Percentiles rank a stretch among this genome's conserved stretches.
These are phyloP conservation scores for Thamnophis sirtalis DNA, from an alignment of 2,113 vertebrate genomes.

Conservation along the genomic window DNA sequence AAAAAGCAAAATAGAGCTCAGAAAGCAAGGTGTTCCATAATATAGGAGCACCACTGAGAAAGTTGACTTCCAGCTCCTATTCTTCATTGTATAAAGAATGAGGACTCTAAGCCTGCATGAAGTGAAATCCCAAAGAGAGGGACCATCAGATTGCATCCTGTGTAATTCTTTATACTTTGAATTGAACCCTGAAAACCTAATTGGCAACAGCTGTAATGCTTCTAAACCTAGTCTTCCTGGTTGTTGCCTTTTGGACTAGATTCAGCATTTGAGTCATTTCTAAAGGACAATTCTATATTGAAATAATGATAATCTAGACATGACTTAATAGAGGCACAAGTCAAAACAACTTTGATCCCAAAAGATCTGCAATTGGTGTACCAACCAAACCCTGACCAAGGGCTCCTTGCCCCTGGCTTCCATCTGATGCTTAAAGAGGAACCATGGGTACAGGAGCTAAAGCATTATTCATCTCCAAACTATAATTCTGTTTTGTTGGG, in stretches of 20 bases:
- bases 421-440: background rate
- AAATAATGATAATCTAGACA: background rate
- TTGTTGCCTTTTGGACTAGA: background rate
- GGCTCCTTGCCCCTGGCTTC: background rate
- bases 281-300: background rate
- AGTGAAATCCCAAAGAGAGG: background rate
- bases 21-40: background rate
- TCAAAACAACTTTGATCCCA: background rate
- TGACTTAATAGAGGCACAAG: background rate
- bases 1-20: background rate
- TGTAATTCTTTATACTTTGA: background rate
- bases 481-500: background rate
- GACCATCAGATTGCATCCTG: background rate
- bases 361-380: background rate
- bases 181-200: background rate
- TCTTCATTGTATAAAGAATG: background rate
- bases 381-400: background rate
- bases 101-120: background rate
- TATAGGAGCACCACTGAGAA: background rate
- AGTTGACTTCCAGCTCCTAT: background rate
- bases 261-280: background rate
- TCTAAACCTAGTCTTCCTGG: background rate
- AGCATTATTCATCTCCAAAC: background rate
- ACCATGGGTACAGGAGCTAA: background rate
- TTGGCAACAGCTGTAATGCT: background rate